Base-by-base conservation (phyloP, 1,140 invertebrate genomes). In the Heliconius himera region DNA sequence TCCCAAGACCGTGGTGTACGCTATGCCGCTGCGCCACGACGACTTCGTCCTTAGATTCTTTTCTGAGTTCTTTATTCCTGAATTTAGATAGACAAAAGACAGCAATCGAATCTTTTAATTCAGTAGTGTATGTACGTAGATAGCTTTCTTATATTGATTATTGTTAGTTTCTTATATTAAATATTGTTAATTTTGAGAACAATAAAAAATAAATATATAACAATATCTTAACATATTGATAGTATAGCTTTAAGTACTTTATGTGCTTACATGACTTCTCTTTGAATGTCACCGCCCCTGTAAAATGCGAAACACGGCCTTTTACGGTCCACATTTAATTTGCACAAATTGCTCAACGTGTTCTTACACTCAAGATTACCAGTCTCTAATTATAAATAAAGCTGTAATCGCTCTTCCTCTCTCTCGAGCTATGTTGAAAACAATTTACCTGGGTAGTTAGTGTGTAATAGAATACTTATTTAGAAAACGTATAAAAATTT, bases 261-360 rank as follows among this genome's bases (percentile, higher is more conserved):
- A 9, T n/a, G 49, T 51, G 18, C 9, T 54, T 66, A 74, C 41
- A 29, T 49, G n/a, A 70, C 36, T 66, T 66, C 60, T 66, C 22
- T 66, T 66, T 66, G 77, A 75, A 74, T 78, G 78, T 80, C 75
- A 82, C 77, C 74, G 54, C 72, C 80, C 22, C 60, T 66, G 81
- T 80, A 77, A 87, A 84, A 84, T 79, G 80, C 82, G 81, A 85
- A 85, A 85, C 81, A 83, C 71, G 78, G 79, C 76, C 81, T 74
- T 83, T 84, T 82, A 87, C 81, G 78, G 77, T 75, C 56, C 38
- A 82, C 83, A 87, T 87, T 87, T 85, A 84, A 84, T 84, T 86
- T 83, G 84, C 79, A 82, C 83, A 84, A 86, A 86, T 84, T 84
- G 82, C 83, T 82, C 51, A 76, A 87, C 83, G 82, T 85, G 82